Conservation (phyloP, 2,797 vertebrate species). For the Sebastes hubbsi region DNA sequence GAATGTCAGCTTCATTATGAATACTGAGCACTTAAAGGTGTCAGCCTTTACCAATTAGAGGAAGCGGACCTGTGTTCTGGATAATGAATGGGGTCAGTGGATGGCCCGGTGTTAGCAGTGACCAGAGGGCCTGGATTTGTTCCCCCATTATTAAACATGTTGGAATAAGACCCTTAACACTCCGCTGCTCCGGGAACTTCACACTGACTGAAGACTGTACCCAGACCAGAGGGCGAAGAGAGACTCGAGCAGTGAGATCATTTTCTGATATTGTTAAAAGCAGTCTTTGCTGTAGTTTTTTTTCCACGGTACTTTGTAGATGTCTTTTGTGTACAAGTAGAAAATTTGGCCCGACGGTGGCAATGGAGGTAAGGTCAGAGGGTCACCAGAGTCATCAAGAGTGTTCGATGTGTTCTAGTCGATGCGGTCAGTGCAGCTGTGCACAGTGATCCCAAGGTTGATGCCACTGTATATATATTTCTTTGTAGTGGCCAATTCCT, state of each 20-base stretch:
- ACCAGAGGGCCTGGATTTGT: slow-evolving; percentile 5
- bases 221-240: neutral
- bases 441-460: neutral
- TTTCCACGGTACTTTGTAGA: neutral
- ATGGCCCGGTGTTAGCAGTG: neutral
- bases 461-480: neutral
- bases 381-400: neutral
- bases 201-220: neutral
- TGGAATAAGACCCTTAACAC: slow-evolving; percentile 12
- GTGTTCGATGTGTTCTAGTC: neutral
- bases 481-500: neutral
- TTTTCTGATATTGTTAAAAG: neutral
- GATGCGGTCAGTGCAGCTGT: neutral
- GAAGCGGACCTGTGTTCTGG: neutral
- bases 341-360: neutral
- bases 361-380: neutral
- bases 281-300: neutral
- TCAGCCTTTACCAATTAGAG: slow-evolving; percentile 1
- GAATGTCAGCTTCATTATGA: neutral
- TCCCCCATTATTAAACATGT: neutral
- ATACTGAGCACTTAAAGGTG: neutral
- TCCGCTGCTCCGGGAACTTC: neutral
- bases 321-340: neutral
- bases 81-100: slow-evolving; percentile 7
- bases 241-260: neutral